phyloP scores from a whole-genome alignment of 2,113 vertebrate species.

The Phyllostomus discolor region DNA sequence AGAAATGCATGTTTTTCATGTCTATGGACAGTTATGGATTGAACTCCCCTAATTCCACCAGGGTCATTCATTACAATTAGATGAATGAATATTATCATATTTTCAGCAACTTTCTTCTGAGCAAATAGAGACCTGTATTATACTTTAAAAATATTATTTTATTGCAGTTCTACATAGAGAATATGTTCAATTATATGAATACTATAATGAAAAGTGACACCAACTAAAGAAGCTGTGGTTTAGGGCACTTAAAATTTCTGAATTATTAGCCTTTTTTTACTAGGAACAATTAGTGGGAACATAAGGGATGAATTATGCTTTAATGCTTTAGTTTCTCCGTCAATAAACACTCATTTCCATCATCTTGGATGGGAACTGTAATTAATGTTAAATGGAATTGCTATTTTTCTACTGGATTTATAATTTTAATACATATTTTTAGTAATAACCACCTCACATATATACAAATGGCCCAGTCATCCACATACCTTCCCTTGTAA shows the following conservation, averaged over 20 bases:
- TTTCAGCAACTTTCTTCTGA: slow-evolving; percentile 58
- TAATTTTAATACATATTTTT: slow-evolving; percentile 50
- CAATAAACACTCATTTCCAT: slow-evolving; percentile 23
- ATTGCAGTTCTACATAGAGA: slow-evolving; percentile 9
- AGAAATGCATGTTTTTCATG: slow-evolving; percentile 64
- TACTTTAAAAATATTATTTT: slow-evolving; percentile 48
- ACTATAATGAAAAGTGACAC: slow-evolving; percentile 47
- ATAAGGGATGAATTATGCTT: slow-evolving; percentile 28
- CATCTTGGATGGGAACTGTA: background rate
- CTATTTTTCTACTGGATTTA: slow-evolving; percentile 39
- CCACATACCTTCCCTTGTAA: background rate
- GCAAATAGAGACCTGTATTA: slow-evolving; percentile 35
- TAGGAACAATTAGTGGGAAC: background rate
- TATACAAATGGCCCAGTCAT: slow-evolving; percentile 10
- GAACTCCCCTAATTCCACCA: background rate
- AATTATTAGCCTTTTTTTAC: slow-evolving; percentile 45
- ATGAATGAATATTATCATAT: slow-evolving; percentile 46
- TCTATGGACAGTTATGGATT: slow-evolving; percentile 64
- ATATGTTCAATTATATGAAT: slow-evolving; percentile 36
- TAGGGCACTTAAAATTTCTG: slow-evolving; percentile 17
- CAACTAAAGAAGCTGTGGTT: slow-evolving; percentile 11
- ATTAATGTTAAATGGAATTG: slow-evolving; percentile 47
- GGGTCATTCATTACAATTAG: slow-evolving; percentile 47
- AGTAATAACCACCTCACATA: background rate
- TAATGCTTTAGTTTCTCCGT: slow-evolving; percentile 38